Conservation (phyloP, 2,797 vertebrate species). For the Premnoplex brunnescens region DNA sequence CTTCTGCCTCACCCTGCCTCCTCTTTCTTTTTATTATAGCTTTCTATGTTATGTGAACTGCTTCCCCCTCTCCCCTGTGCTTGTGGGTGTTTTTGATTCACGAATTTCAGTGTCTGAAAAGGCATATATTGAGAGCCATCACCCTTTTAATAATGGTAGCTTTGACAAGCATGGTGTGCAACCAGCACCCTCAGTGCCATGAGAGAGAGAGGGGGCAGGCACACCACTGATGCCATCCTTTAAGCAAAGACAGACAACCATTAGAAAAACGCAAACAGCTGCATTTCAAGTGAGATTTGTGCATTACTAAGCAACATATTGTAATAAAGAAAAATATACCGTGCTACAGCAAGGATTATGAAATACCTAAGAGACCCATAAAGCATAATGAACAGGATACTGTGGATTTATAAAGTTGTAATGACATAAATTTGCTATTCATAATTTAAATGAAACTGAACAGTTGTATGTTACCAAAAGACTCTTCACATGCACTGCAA, state of each 20-base stretch:
- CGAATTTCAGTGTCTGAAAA: background rate
- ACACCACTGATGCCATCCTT: background rate
- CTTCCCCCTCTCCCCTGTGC: background rate
- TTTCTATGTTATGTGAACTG: background rate
- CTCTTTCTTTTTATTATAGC: background rate
- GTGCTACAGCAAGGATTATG: background rate
- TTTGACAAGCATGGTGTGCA: background rate
- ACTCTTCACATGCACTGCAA: background rate
- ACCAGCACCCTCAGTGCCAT: background rate
- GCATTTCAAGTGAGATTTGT: background rate
- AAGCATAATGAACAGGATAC: constrained; percentile 16
- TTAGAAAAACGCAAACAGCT: background rate
- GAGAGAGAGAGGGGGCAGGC: background rate
- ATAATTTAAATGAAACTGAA: constrained; percentile 15
- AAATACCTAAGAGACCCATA: background rate
- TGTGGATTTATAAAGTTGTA: constrained; percentile 39
- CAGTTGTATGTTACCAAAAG: background rate
- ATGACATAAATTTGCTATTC: background rate
- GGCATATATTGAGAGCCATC: background rate
- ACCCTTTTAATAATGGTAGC: background rate
- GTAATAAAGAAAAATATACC: constrained; percentile 30
- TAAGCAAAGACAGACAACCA: background rate
- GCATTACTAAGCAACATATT: background rate
- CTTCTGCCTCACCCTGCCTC: background rate
- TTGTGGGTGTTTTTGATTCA: background rate